Conservation (phyloP, 2,888 invertebrate genomes). For the Chymomyza caudatula region DNA sequence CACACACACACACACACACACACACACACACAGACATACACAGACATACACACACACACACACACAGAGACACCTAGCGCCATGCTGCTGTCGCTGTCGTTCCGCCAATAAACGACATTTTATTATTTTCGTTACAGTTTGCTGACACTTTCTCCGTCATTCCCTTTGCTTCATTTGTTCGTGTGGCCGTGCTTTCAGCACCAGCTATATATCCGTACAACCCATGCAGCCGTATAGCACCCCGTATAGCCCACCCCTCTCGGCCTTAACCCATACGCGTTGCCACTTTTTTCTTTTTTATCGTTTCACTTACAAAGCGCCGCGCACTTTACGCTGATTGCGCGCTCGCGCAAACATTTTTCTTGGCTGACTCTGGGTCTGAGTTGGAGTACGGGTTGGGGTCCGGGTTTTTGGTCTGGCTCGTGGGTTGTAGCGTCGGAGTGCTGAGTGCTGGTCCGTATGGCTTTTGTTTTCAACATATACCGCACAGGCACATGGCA, state of each 20-base stretch:
- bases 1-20: too few species aligned
- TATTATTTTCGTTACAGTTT: constrained; percentile 42
- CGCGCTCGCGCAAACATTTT: constrained; percentile 63
- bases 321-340: constrained; percentile 71
- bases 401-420: not conserved
- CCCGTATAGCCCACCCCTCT: not conserved
- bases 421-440: not conserved
- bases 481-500: not conserved
- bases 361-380: constrained; percentile 23
- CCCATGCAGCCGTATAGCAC: constrained; percentile 1
- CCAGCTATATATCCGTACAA: constrained; percentile 23
- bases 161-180: constrained; percentile 1
- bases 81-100: constrained; percentile 23
- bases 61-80: not conserved
- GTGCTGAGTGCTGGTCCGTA: not conserved
- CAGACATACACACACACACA: not conserved
- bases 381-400: not conserved
- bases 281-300: constrained; percentile 38
- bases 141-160: not conserved
- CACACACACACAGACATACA: not conserved
- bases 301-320: constrained; percentile 70
- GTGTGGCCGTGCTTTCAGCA: not conserved
- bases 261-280: not conserved
- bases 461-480: constrained; percentile 24
- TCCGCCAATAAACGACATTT: constrained; percentile 66